A percentile compares a stretch with the other conserved stretches of the same genome.
Conservation (phyloP, 2,888 invertebrate genomes). For the Drosophila setosimentum region DNA sequence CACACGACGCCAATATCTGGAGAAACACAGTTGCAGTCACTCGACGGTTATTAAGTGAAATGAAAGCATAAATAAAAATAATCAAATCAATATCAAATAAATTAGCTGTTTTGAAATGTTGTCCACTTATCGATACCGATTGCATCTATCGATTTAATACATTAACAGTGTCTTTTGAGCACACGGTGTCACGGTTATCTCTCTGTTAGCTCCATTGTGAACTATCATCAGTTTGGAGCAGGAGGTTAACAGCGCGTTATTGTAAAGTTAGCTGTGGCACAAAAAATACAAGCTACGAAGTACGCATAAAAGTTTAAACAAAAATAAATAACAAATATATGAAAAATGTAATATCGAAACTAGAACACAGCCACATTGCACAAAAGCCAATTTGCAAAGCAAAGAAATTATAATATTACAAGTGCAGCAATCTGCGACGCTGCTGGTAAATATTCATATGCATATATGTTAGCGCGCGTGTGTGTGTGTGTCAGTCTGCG, state of each 20-base stretch:
- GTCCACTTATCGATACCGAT: conserved; percentile 4
- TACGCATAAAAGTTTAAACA: conserved; percentile 13
- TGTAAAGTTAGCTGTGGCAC: conserved; percentile 28
- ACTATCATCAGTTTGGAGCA: background rate
- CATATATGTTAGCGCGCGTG: conserved; percentile 20
- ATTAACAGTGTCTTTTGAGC: conserved; percentile 20
- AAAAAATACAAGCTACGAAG: conserved; percentile 23
- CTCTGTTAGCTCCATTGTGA: conserved; percentile 20
- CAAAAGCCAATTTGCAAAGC: conserved; percentile 1
- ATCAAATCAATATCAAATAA: conserved; percentile 3
- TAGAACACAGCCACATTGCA: conserved; percentile 5
- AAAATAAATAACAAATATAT: conserved; percentile 31
- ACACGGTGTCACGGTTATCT: background rate
- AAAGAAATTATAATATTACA: background rate
- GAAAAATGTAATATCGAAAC: conserved; percentile 19
- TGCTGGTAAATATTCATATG: conserved; percentile 25
- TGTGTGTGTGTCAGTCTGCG: conserved; percentile 1
- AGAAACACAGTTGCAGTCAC: conserved; percentile 10
- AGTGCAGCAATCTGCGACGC: conserved; percentile 11
- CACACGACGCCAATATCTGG: conserved; percentile 6
- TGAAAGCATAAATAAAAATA: background rate
- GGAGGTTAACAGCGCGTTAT: conserved; percentile 9
- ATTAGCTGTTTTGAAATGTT: conserved; percentile 9
- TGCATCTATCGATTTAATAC: background rate
- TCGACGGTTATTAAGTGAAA: background rate